Conservation (phyloP, 2,888 invertebrate species). For the Orgyia antiqua region DNA sequence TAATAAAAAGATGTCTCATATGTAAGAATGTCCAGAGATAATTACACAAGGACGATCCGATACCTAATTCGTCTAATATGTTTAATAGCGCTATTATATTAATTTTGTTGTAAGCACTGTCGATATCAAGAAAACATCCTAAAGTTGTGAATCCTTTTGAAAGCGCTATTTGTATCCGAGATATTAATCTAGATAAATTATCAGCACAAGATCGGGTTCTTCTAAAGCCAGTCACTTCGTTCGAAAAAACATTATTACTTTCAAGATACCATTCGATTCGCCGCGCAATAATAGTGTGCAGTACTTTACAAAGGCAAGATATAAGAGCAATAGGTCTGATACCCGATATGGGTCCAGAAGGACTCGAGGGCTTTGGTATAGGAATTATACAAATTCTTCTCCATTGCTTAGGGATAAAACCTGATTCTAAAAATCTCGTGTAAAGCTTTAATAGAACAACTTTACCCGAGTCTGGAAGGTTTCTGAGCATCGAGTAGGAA, state of each 20-base stretch:
- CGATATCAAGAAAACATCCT: neutral
- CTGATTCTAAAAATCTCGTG: neutral
- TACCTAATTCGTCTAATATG: too few species aligned
- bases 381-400: constrained; percentile 1
- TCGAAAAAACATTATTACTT: neutral
- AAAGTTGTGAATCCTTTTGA: neutral
- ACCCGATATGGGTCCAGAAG: neutral
- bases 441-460: neutral
- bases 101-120: too few species aligned
- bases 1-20: too few species aligned
- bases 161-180: neutral
- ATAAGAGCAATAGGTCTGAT: constrained; percentile 4
- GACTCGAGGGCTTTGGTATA: constrained; percentile 1
- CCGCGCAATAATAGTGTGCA: constrained; percentile 1
- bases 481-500: neutral
- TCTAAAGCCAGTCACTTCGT: constrained; percentile 2
- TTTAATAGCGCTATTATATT: too few species aligned
- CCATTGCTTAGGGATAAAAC: constrained; percentile 4
- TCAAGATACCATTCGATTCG: constrained; percentile 2
- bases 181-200: neutral
- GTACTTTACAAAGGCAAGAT: constrained; percentile 3
- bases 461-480: neutral
- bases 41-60: too few species aligned
- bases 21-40: too few species aligned
- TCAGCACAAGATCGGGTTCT: constrained; percentile 1